phyloP scores from a whole-genome alignment of 2,797 vertebrate species.

The Buphagus erythrorhynchus region DNA sequence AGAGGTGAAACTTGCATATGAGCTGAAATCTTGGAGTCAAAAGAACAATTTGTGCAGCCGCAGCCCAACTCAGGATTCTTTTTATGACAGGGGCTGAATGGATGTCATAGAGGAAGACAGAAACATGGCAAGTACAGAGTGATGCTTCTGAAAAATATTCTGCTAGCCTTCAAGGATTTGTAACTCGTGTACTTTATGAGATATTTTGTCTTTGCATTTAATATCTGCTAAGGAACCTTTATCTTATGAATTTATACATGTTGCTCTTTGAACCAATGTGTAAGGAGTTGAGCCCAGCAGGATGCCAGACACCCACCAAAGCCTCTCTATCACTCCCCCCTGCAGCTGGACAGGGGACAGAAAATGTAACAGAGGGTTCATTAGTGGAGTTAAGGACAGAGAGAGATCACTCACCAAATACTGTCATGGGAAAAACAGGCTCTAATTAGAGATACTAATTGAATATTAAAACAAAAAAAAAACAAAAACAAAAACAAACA shows the following conservation, averaged over 20 bases:
- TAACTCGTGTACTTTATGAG: rapidly evolving
- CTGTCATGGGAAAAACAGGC: neutral
- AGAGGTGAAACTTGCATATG: rapidly evolving
- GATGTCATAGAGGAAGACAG: neutral
- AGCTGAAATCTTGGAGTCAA: neutral
- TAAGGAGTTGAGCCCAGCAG: neutral
- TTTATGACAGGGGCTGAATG: neutral
- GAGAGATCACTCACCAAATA: neutral
- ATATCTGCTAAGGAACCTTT: neutral
- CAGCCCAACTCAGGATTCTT: neutral
- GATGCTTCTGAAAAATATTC: neutral
- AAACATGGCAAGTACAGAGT: neutral
- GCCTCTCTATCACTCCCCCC: neutral
- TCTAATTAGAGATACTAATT: neutral
- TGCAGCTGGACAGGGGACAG: neutral
- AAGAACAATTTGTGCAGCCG: neutral
- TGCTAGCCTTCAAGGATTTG: neutral
- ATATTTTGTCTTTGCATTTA: neutral
- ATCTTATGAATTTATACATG: neutral
- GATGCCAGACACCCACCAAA: neutral
- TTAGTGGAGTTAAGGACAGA: neutral
- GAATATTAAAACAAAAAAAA: neutral
- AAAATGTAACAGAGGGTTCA: neutral
- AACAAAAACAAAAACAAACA: neutral
- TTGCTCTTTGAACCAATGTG: neutral